These are phyloP conservation scores for Uria aalge DNA, from an alignment of 2,113 vertebrate genomes.

Conservation along the genomic window DNA sequence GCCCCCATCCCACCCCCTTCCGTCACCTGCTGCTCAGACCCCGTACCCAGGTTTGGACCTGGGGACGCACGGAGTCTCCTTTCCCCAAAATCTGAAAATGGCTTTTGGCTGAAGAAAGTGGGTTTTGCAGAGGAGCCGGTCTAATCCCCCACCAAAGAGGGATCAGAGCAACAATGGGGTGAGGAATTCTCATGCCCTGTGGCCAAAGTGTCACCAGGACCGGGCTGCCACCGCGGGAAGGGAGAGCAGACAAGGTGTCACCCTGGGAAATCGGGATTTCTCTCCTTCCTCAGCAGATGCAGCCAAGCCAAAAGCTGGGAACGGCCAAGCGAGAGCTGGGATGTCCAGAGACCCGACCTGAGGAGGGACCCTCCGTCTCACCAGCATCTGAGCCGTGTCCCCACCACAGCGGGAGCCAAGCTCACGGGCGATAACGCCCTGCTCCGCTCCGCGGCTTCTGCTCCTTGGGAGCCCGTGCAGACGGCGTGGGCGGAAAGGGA, in stretches of 20 bases:
- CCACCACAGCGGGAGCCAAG: fast-evolving
- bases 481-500: fast-evolving
- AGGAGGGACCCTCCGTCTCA: background rate
- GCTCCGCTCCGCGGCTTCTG: fast-evolving
- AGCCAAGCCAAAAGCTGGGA: background rate
- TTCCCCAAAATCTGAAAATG: background rate
- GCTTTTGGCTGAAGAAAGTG: background rate
- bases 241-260: background rate
- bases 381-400: fast-evolving
- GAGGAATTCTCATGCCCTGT: background rate
- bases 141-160: background rate
- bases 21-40: too few relatives aligned
- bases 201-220: fast-evolving
- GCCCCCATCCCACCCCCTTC: background rate
- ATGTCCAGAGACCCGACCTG: fast-evolving
- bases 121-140: background rate
- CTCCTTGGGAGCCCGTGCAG: background rate
- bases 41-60: fast-evolving
- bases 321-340: fast-evolving
- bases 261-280: background rate
- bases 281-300: background rate
- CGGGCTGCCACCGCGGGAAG: fast-evolving
- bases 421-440: fast-evolving
- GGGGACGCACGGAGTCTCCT: background rate
- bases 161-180: fast-evolving